Percentiles rank a stretch among this genome's conserved stretches.
These are phyloP conservation scores for Apodemus sylvaticus DNA, from an alignment of 2,113 vertebrate species.

Conservation along the genomic window DNA sequence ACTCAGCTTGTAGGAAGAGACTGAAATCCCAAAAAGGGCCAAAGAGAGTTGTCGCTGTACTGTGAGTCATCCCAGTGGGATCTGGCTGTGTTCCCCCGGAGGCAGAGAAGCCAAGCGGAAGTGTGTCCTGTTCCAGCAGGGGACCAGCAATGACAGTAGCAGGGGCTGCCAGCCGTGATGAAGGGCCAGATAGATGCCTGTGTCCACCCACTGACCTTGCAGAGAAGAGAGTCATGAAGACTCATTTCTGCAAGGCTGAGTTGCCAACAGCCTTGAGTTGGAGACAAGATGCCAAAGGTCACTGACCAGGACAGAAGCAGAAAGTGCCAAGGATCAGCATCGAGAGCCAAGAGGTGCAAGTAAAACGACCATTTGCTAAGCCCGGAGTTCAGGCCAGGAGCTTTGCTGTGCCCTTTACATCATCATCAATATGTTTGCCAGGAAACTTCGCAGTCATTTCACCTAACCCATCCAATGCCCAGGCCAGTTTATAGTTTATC, in stretches of 20 bases:
- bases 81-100: neutral
- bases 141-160: neutral
- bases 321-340: neutral
- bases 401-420: neutral
- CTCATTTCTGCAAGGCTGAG: neutral
- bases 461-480: neutral
- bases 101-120: neutral
- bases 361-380: neutral
- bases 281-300: neutral
- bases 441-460: neutral
- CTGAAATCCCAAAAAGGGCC: conserved; percentile 33
- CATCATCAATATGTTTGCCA: neutral
- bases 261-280: neutral
- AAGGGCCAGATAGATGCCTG: neutral
- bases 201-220: neutral
- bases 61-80: conserved; percentile 65
- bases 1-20: neutral
- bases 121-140: neutral
- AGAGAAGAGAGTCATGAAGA: neutral
- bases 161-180: neutral
- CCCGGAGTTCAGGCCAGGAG: neutral
- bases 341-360: neutral
- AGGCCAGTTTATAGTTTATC: neutral
- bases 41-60: neutral
- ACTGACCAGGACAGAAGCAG: neutral